Evolutionary conservation across 2,113 vertebrate genomes (phyloP).

Genomic region (Mohoua ochrocephala): DNA sequence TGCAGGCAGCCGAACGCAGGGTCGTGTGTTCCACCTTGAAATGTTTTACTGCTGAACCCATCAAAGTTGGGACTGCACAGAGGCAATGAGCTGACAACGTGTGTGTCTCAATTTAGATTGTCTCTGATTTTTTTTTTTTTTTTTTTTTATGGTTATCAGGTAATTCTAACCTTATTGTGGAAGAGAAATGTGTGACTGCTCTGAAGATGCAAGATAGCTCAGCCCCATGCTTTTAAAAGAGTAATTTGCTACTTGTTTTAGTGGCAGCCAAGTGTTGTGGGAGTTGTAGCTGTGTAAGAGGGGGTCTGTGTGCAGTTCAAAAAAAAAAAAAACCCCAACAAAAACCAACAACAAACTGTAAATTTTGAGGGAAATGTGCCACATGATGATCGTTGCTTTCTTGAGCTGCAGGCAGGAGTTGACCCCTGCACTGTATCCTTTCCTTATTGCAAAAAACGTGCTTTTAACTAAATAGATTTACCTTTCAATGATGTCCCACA

Average conservation of each 20-base stretch:
- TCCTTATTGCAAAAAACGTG: background rate
- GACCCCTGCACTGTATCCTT: background rate
- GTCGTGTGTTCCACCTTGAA: fast-evolving
- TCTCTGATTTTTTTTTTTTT: background rate
- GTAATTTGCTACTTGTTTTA: background rate
- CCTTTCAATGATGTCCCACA: background rate
- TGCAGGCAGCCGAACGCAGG: background rate
- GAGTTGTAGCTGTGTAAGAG: background rate
- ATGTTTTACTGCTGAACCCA: background rate
- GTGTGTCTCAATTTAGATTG: background rate
- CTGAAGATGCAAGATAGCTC: background rate
- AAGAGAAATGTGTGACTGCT: background rate
- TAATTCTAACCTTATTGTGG: background rate
- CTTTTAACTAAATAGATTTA: background rate
- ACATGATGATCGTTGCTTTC: background rate
- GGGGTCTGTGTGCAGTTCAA: background rate
- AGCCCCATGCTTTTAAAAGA: background rate
- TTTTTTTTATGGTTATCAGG: background rate
- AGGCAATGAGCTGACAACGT: fast-evolving
- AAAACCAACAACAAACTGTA: background rate
- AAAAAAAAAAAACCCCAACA: too few species aligned
- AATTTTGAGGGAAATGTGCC: background rate
- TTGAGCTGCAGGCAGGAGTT: background rate
- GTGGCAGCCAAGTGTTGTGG: background rate
- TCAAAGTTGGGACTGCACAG: background rate